A percentile compares a stretch with the other conserved stretches of the same genome.
phyloP scores from a whole-genome alignment of 1,140 invertebrate species.

The Apis dorsata region DNA sequence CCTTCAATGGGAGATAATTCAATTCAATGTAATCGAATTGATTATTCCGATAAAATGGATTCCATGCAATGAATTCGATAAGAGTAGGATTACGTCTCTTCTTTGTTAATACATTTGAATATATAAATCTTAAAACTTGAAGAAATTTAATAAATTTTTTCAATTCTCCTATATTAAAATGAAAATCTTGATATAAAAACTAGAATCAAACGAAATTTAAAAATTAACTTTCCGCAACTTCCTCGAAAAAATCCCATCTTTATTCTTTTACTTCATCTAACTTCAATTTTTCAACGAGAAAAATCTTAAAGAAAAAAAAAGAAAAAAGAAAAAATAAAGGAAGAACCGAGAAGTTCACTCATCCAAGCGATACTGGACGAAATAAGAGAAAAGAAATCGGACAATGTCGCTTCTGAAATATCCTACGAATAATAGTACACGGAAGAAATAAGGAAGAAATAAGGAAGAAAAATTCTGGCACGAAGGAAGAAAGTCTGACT shows the following conservation, averaged over 20 bases:
- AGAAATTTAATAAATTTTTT: too few relatives aligned
- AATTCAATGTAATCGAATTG: slow-evolving; percentile 29
- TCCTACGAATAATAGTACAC: background rate
- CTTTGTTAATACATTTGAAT: too few relatives aligned
- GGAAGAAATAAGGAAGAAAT: too few relatives aligned
- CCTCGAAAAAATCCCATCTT: background rate
- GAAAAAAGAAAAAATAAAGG: too few relatives aligned
- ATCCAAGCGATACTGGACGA: background rate
- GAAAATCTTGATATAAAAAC: too few relatives aligned
- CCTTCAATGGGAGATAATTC: background rate
- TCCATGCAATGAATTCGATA: background rate
- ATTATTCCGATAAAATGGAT: slow-evolving; percentile 19
- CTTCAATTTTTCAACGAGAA: background rate
- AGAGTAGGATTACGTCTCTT: too few relatives aligned
- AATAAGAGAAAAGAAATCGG: background rate
- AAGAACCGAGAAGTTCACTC: background rate
- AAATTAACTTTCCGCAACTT: too few relatives aligned
- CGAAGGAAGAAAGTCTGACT: background rate
- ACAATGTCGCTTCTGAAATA: background rate
- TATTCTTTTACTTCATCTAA: background rate
- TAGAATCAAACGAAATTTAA: too few relatives aligned
- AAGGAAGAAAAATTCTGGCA: too few relatives aligned
- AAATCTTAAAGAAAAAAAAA: too few relatives aligned
- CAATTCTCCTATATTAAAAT: too few relatives aligned
- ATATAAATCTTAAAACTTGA: too few relatives aligned